Base-by-base conservation (phyloP, 2,797 vertebrate species). In the Amblyopsis hoosieri region DNA sequence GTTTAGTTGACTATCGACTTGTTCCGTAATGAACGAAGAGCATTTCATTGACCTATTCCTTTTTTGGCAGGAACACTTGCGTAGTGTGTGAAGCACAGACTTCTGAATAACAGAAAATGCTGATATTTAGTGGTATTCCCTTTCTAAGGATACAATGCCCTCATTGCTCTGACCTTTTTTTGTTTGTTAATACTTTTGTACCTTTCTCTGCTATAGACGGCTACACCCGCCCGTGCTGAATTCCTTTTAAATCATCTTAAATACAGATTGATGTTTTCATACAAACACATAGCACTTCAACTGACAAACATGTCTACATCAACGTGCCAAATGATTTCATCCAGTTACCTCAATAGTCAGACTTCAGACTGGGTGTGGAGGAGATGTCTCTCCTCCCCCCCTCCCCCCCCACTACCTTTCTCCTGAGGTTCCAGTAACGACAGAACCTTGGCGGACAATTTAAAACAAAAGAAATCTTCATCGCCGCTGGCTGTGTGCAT, bases 401-500 rank as follows among this genome's bases (percentile, higher is more conserved):
- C 19, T 0, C 3, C 57, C 53, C 47, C 33, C 37, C 6, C 4
- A 37, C 37, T 37, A 42, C 37, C 37, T 42, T 8, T 42, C 23
- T 42, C 37, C 9, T 9, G 37, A 48, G 55, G 17, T 29, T 45
- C 15, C 19, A 60, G 72, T 62, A 76, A 85, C 69, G 62, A 76
- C 56, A 33, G 23, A 75, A 52, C 63, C 4, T 37, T 17, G 37
- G 14, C 14, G 13, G 14, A 15, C 53, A 11, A 42, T 53, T 70
- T 79, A 57, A 62, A 64, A 45, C 56, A 37, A 73, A 72, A 74
- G 72, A 64, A 13, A 74, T 69, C 63, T 54, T 62, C 64, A 66
- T 61, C 67, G 79, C 74, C 69, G 76, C 72, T 72, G 61, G 45
- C 10, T 53, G 67, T 85, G 85, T 89, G 89, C 85, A 88, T 89